Evolutionary conservation across 2,797 vertebrate species (phyloP).

Genomic region (Gobio occitaniae): DNA sequence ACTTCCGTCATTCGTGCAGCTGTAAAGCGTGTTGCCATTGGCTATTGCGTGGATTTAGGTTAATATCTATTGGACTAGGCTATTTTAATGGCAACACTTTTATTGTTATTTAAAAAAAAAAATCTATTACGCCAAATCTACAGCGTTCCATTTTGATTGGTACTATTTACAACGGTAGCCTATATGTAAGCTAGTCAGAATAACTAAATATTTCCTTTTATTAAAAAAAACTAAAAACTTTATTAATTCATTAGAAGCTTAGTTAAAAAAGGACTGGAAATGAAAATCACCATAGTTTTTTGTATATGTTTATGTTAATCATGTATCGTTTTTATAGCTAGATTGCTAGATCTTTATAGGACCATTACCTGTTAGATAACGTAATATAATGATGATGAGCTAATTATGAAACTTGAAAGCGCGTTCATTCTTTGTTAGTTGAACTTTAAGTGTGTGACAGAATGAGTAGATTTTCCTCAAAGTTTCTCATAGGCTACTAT

Average conservation of each 20-base stretch:
- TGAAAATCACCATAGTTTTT: neutral
- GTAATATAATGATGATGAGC: neutral
- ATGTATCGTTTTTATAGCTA: neutral
- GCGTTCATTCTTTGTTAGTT: neutral
- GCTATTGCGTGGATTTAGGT: neutral
- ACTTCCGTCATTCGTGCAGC: slow-evolving; percentile 21
- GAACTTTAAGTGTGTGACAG: too few species aligned
- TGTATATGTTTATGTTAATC: neutral
- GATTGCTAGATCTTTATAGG: neutral
- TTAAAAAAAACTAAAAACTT: neutral
- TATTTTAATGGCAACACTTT: neutral
- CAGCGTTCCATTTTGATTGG: neutral
- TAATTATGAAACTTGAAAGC: neutral
- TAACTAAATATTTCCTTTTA: neutral
- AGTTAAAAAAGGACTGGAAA: neutral
- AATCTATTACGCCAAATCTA: neutral
- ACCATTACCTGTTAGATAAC: neutral
- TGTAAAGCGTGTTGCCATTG: slow-evolving; percentile 17
- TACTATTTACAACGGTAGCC: too few species aligned
- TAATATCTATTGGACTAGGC: neutral
- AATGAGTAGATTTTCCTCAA: neutral
- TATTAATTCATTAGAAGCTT: neutral
- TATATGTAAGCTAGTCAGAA: neutral
- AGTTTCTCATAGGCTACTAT: neutral
- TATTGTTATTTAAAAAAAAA: neutral